A percentile compares a stretch with the other conserved stretches of the same genome.
Evolutionary conservation across 2,888 invertebrate genomes (phyloP).

Genomic region (Oligia fasciuncula): DNA sequence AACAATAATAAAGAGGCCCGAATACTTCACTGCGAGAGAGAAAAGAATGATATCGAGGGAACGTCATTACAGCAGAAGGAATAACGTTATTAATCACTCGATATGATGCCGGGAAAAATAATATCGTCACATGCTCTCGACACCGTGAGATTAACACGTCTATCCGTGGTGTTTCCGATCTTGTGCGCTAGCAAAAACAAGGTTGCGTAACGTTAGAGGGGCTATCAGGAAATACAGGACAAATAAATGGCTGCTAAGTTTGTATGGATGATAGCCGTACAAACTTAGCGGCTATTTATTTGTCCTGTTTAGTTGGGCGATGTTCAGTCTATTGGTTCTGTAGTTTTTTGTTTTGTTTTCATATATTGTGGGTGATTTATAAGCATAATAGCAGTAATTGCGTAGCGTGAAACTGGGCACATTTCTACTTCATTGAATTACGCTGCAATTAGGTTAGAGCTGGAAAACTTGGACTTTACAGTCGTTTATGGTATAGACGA

Average conservation of each 20-base stretch:
- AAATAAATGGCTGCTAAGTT: constrained; percentile 46
- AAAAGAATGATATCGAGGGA: constrained; percentile 76
- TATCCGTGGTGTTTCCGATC: constrained; percentile 74
- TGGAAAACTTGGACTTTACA: too few species aligned
- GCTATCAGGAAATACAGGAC: constrained; percentile 50
- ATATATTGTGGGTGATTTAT: not conserved
- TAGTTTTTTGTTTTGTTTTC: not conserved
- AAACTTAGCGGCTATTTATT: not conserved
- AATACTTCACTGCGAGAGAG: constrained; percentile 74
- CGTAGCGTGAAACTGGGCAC: too few species aligned
- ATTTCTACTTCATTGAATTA: too few species aligned
- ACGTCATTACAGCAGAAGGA: constrained; percentile 82
- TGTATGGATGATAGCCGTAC: not conserved
- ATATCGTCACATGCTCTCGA: constrained; percentile 88
- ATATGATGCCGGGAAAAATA: constrained; percentile 87
- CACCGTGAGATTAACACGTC: constrained; percentile 88
- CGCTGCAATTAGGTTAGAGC: too few species aligned
- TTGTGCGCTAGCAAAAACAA: constrained; percentile 67
- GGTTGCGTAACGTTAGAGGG: constrained; percentile 58
- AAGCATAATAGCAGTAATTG: not conserved
- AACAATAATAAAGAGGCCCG: constrained; percentile 65
- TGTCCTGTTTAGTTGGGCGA: constrained; percentile 19
- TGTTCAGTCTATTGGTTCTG: not conserved
- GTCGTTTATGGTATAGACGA: too few species aligned
- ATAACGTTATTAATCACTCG: constrained; percentile 88